A percentile compares a stretch with the other conserved stretches of the same genome.
These are phyloP conservation scores for Erythrocercus mccallii DNA, from an alignment of 2,113 vertebrate genomes.

Conservation along the genomic window DNA sequence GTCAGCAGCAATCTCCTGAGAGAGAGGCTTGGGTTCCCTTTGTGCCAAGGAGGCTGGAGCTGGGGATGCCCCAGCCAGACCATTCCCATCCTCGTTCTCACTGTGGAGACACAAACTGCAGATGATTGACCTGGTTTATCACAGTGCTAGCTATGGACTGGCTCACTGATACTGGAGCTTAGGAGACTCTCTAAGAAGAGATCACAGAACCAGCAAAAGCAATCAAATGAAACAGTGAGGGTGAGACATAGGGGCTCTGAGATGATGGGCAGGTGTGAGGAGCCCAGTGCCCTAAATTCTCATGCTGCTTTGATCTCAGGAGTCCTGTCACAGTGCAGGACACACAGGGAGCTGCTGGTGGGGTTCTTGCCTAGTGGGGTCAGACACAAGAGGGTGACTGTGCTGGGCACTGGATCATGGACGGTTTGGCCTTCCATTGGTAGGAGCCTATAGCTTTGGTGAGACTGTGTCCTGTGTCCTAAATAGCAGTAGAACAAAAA, in stretches of 20 bases:
- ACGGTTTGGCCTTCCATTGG: fast-evolving
- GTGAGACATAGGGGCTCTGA: neutral
- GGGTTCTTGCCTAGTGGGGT: neutral
- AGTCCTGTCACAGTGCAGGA: neutral
- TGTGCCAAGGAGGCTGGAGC: neutral
- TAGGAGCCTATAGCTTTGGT: neutral
- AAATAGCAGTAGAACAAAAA: neutral
- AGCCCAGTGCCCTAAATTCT: neutral
- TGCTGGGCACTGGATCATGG: fast-evolving
- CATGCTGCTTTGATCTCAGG: neutral
- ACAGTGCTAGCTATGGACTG: neutral
- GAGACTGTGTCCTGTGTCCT: neutral
- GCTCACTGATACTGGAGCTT: neutral
- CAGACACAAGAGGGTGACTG: too few species aligned
- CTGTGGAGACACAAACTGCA: neutral
- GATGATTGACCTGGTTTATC: neutral
- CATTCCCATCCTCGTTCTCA: neutral
- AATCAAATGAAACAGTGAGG: fast-evolving
- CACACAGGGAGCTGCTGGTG: neutral
- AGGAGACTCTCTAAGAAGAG: neutral
- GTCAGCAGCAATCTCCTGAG: neutral
- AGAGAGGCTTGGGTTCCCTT: neutral
- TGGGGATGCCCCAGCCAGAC: neutral
- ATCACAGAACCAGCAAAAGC: neutral
- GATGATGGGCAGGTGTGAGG: fast-evolving